Evolutionary conservation across 2,113 vertebrate genomes (phyloP).

Genomic region (Spea multiplicata): DNA sequence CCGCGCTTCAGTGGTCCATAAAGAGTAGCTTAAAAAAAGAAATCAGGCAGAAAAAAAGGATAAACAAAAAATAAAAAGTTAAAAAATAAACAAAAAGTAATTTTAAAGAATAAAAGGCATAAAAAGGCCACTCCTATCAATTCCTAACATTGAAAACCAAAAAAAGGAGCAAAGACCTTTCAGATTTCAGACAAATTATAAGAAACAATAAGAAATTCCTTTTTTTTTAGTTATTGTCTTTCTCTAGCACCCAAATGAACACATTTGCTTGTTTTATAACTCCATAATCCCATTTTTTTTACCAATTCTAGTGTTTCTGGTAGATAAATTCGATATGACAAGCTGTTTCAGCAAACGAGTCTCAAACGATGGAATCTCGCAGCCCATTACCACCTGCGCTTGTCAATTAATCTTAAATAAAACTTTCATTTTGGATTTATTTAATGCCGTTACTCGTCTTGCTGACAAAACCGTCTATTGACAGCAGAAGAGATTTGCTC

Average conservation of each 20-base stretch:
- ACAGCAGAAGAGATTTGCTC: constrained; percentile 58
- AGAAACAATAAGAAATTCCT: not conserved
- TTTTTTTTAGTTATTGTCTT: not conserved
- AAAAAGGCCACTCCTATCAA: too few relatives aligned
- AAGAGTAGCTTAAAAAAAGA: too few relatives aligned
- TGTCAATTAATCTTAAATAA: constrained; percentile 67
- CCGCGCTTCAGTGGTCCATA: too few relatives aligned
- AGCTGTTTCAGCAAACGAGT: constrained; percentile 59
- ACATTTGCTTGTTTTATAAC: constrained; percentile 43
- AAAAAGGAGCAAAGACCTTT: too few relatives aligned
- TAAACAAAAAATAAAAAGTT: too few relatives aligned
- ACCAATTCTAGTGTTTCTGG: constrained; percentile 54
- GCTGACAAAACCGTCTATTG: constrained; percentile 51
- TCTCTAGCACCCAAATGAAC: not conserved
- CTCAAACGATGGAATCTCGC: constrained; percentile 57
- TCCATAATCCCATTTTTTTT: constrained; percentile 53
- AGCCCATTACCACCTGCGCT: constrained; percentile 66
- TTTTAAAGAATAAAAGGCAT: too few relatives aligned
- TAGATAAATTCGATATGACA: constrained; percentile 63
- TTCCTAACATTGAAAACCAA: too few relatives aligned
- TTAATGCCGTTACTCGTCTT: constrained; percentile 48
- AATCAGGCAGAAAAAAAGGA: too few relatives aligned
- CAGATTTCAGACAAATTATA: not conserved
- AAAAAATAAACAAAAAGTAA: too few relatives aligned
- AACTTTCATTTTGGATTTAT: constrained; percentile 51